phyloP scores from a whole-genome alignment of 2,888 invertebrate genomes.

The Xestia ashworthii region DNA sequence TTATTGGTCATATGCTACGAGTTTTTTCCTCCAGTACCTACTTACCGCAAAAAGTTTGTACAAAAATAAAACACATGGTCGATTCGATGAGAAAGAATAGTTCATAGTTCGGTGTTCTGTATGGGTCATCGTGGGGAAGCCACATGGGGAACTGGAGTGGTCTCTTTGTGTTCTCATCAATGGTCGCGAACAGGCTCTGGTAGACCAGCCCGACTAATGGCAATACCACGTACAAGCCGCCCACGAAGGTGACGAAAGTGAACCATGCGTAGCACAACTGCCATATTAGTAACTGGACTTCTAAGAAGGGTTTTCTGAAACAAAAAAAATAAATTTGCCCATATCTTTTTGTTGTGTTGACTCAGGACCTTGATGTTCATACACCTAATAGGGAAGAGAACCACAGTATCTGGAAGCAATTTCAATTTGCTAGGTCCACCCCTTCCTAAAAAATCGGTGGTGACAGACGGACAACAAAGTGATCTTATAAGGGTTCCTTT shows the following conservation, averaged over 20 bases:
- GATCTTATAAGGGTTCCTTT: too few relatives aligned
- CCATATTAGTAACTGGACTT: conserved; percentile 80
- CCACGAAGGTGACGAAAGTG: conserved; percentile 61
- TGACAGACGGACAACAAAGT: too few relatives aligned
- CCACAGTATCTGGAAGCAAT: too few relatives aligned
- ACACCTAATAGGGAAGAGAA: too few relatives aligned
- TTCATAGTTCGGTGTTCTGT: conserved; percentile 82
- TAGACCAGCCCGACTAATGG: conserved; percentile 72
- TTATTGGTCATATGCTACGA: not conserved
- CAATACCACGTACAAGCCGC: conserved; percentile 64
- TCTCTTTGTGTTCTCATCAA: conserved; percentile 73
- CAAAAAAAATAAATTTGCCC: not conserved
- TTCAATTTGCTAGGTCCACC: too few relatives aligned
- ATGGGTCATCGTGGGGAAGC: conserved; percentile 80
- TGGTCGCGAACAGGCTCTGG: conserved; percentile 75
- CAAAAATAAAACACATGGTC: conserved; percentile 62
- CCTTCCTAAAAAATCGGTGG: too few relatives aligned
- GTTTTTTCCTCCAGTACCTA: conserved; percentile 54
- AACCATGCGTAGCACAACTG: conserved; percentile 76
- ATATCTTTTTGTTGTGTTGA: too few relatives aligned
- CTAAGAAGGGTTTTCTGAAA: conserved; percentile 78
- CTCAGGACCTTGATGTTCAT: too few relatives aligned
- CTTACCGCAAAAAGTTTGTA: conserved; percentile 78
- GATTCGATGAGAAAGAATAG: conserved; percentile 72
- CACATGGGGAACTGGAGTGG: conserved; percentile 81